A percentile compares a stretch with the other conserved stretches of the same genome.
These are phyloP conservation scores for Zaprionus capensis DNA, from an alignment of 1,140 invertebrate genomes.

Conservation along the genomic window DNA sequence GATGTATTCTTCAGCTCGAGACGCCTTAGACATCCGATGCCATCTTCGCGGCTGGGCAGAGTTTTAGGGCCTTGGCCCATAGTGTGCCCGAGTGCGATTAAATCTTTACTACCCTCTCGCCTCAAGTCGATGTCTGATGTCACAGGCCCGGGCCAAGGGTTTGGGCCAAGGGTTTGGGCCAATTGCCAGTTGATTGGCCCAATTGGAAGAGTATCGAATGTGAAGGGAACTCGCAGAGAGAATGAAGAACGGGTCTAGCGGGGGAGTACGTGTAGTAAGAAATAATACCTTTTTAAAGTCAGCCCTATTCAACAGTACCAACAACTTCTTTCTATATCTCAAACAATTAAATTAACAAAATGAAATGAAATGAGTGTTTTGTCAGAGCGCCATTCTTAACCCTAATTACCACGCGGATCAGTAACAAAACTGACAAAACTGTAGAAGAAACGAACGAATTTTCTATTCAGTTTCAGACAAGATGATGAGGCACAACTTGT, in stretches of 20 bases:
- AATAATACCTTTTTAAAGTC: background rate
- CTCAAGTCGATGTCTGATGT: conserved; percentile 50
- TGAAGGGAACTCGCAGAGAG: background rate
- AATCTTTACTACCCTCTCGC: conserved; percentile 66
- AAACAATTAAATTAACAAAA: conserved; percentile 48
- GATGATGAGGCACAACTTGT: conserved; percentile 67
- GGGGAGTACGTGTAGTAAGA: background rate
- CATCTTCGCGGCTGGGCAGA: conserved; percentile 30
- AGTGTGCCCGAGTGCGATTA: conserved; percentile 60
- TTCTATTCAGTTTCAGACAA: conserved; percentile 31
- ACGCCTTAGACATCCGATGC: background rate
- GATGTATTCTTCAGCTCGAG: conserved; percentile 52
- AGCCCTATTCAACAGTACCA: background rate
- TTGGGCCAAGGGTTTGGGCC: background rate
- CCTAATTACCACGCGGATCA: conserved; percentile 48
- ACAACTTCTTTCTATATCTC: background rate
- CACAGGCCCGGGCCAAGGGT: conserved; percentile 9
- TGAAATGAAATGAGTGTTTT: conserved; percentile 30
- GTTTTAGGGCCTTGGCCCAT: conserved; percentile 25
- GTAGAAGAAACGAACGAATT: conserved; percentile 2
- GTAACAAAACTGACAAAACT: conserved; percentile 23
- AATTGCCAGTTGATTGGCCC: conserved; percentile 54
- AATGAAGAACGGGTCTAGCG: background rate
- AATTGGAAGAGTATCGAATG: conserved; percentile 38
- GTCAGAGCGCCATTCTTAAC: conserved; percentile 13